Percentiles rank a stretch among this genome's conserved stretches.
Conservation (phyloP, 2,113 vertebrate genomes). For the Brachypodius melanocephalos region DNA sequence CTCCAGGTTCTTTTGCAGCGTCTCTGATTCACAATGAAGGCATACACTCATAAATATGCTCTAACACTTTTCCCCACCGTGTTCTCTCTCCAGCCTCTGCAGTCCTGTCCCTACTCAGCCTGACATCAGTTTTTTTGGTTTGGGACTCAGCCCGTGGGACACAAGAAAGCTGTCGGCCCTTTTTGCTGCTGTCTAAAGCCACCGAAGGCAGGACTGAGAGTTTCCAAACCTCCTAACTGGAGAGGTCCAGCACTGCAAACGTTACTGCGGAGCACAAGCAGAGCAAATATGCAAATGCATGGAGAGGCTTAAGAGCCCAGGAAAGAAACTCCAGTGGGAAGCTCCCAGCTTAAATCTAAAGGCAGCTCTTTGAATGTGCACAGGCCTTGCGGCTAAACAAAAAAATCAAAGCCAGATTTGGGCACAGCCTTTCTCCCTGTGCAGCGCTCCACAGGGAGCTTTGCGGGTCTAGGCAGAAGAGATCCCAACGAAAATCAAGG, state of each 20-base stretch:
- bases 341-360: conserved; percentile 28
- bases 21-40: not conserved
- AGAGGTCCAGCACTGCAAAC: not conserved
- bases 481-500: not conserved
- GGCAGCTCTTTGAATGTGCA: conserved; percentile 32
- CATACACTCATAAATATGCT: not conserved
- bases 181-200: not conserved
- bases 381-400: conserved; percentile 5
- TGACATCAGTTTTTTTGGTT: not conserved
- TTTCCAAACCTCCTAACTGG: not conserved
- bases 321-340: conserved; percentile 44
- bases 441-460: not conserved
- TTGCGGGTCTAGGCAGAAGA: not conserved
- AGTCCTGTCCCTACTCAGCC: not conserved
- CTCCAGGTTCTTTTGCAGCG: not conserved
- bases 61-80: not conserved
- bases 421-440: not conserved
- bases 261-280: not conserved
- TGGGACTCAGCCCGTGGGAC: not conserved
- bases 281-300: not conserved
- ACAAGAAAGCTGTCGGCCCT: not conserved
- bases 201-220: not conserved
- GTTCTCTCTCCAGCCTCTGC: not conserved
- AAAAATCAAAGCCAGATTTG: conserved; percentile 17
- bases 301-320: not conserved